Percentiles rank a stretch among this genome's conserved stretches.
These are phyloP conservation scores for Eutrigla gurnardus DNA, from an alignment of 2,797 vertebrate species.

Conservation along the genomic window DNA sequence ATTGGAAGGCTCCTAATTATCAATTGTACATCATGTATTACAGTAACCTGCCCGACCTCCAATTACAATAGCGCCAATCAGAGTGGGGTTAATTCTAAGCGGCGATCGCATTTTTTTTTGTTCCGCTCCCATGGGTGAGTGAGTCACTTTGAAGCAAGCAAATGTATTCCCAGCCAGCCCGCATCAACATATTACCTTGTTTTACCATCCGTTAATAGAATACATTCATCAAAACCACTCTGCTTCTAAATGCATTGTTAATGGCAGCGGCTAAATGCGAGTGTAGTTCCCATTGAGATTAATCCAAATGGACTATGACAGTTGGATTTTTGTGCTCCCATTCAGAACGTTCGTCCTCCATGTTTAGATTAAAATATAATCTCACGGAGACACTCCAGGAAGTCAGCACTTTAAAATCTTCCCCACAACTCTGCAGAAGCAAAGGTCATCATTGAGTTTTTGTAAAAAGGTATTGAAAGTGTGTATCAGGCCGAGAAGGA, in stretches of 20 bases:
- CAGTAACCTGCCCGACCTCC: slow-evolving; percentile 70
- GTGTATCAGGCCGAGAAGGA: slow-evolving; percentile 20
- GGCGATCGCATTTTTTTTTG: slow-evolving; percentile 68
- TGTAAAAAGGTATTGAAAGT: slow-evolving; percentile 28
- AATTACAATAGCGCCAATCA: slow-evolving; percentile 79
- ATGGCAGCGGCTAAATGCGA: slow-evolving; percentile 46
- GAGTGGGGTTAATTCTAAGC: slow-evolving; percentile 75
- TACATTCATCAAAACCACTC: slow-evolving; percentile 70
- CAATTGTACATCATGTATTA: slow-evolving; percentile 75
- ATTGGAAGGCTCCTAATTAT: slow-evolving; percentile 76
- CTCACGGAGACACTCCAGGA: background rate
- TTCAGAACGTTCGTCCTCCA: slow-evolving; percentile 5
- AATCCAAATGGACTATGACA: slow-evolving; percentile 45
- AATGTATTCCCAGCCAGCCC: slow-evolving; percentile 65
- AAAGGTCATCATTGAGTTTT: slow-evolving; percentile 34
- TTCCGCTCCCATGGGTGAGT: slow-evolving; percentile 66
- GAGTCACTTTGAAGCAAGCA: slow-evolving; percentile 60
- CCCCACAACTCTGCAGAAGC: background rate
- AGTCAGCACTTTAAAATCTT: background rate
- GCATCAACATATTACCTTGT: slow-evolving; percentile 68
- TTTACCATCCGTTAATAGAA: slow-evolving; percentile 67
- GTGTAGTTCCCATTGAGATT: slow-evolving; percentile 26
- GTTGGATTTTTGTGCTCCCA: background rate
- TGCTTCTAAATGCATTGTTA: slow-evolving; percentile 57
- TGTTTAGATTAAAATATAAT: background rate